Conservation (phyloP, 1,140 invertebrate species). For the Epicauta chinensis region DNA sequence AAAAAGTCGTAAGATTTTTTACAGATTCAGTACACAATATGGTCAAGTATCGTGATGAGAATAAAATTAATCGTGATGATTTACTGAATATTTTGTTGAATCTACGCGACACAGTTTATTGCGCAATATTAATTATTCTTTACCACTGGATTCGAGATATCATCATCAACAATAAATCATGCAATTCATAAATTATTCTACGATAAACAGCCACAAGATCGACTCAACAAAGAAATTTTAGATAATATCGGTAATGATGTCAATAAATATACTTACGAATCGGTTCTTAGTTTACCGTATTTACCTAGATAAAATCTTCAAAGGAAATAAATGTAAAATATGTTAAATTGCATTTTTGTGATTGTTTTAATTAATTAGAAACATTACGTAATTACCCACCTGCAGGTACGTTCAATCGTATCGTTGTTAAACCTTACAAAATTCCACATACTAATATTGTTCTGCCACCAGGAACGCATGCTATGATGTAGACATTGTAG, state of each 20-base stretch:
- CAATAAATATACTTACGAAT: too few relatives aligned
- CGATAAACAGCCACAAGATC: slow-evolving; percentile 58
- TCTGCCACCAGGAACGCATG: slow-evolving; percentile 46
- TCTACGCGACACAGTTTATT: slow-evolving; percentile 39
- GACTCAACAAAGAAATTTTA: slow-evolving; percentile 57
- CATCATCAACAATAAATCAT: slow-evolving; percentile 20
- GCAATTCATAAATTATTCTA: slow-evolving; percentile 53
- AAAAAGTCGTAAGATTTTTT: slow-evolving; percentile 42
- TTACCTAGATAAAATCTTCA: too few relatives aligned
- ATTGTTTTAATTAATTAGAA: too few relatives aligned
- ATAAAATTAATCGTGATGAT: not conserved
- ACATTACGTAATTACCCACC: slow-evolving; percentile 47
- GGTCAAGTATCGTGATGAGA: too few relatives aligned
- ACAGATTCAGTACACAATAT: slow-evolving; percentile 1
- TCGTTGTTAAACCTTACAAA: slow-evolving; percentile 43
- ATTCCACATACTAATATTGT: slow-evolving; percentile 43
- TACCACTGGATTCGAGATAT: slow-evolving; percentile 10
- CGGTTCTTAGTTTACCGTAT: too few relatives aligned
- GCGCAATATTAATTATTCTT: slow-evolving; percentile 48
- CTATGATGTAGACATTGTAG: slow-evolving; percentile 46
- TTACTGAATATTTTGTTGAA: not conserved
- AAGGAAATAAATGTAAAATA: too few relatives aligned
- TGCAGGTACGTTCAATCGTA: slow-evolving; percentile 41
- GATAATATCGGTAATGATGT: too few relatives aligned
- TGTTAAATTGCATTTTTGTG: too few relatives aligned